phyloP scores from a whole-genome alignment of 2,797 vertebrate genomes.

The Lagorchestes hirsutus region DNA sequence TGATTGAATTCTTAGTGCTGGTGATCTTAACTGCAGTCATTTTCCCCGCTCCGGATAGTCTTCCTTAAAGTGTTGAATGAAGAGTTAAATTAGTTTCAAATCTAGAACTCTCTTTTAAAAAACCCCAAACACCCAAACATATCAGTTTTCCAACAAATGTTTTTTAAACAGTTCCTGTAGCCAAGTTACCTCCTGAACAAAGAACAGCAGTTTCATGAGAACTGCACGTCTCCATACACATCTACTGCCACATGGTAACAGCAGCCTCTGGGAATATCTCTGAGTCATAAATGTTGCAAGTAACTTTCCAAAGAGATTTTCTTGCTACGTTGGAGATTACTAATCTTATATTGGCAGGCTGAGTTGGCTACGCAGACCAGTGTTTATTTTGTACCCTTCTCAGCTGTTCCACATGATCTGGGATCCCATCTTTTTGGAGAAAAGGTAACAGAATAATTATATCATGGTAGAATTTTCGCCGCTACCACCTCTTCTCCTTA shows the following conservation, averaged over 20 bases:
- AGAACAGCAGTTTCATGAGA: constrained; percentile 64
- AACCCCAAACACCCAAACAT: constrained; percentile 69
- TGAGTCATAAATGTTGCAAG: constrained; percentile 66
- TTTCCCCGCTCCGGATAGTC: not conserved
- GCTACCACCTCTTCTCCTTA: not conserved
- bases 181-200: constrained; percentile 63
- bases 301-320: constrained; percentile 70
- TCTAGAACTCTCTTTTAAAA: constrained; percentile 60
- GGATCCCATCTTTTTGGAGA: constrained; percentile 66
- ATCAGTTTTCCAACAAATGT: constrained; percentile 73
- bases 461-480: constrained; percentile 42
- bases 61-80: constrained; percentile 65
- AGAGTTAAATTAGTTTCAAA: constrained; percentile 74
- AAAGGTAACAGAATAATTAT: constrained; percentile 53
- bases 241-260: constrained; percentile 54
- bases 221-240: constrained; percentile 62
- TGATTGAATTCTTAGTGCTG: constrained; percentile 41
- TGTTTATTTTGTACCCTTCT: constrained; percentile 73
- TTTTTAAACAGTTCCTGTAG: constrained; percentile 70
- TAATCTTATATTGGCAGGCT: constrained; percentile 68
- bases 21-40: constrained; percentile 42
- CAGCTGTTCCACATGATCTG: constrained; percentile 66
- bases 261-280: constrained; percentile 57
- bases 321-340: constrained; percentile 57
- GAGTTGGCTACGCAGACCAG: constrained; percentile 35